Evolutionary conservation across 2,888 invertebrate genomes (phyloP).

Genomic region (Drymonia ruficornis): DNA sequence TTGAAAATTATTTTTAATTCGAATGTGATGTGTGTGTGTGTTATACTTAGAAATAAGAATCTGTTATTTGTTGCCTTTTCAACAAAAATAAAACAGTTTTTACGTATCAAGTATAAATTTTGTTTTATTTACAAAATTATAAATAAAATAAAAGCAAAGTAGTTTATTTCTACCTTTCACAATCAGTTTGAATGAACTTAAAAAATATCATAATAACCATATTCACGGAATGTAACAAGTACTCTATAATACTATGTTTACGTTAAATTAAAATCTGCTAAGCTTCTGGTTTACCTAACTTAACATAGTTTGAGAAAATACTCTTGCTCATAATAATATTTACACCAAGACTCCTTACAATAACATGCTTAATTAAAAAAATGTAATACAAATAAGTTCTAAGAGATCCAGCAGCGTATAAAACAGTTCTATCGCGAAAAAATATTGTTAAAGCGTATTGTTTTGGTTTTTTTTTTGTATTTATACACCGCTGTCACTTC

Average conservation of each 20-base stretch:
- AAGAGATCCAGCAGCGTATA: slow-evolving; percentile 46
- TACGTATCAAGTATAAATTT: slow-evolving; percentile 49
- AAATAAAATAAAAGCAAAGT: slow-evolving; percentile 43
- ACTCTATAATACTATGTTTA: slow-evolving; percentile 54
- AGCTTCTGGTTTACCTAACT: slow-evolving; percentile 48
- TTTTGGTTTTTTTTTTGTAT: slow-evolving; percentile 30
- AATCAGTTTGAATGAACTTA: slow-evolving; percentile 28
- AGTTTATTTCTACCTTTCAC: slow-evolving; percentile 30
- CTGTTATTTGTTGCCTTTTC: slow-evolving; percentile 59
- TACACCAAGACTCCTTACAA: slow-evolving; percentile 52
- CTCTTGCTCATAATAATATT: slow-evolving; percentile 56
- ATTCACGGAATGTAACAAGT: slow-evolving; percentile 70
- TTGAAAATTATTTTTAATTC: slow-evolving; percentile 47
- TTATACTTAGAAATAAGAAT: slow-evolving; percentile 53
- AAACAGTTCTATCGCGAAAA: slow-evolving; percentile 18
- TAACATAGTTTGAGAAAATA: slow-evolving; percentile 53
- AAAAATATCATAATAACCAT: slow-evolving; percentile 39
- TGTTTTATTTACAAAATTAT: slow-evolving; percentile 38
- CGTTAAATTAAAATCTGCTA: slow-evolving; percentile 48
- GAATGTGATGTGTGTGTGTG: slow-evolving; percentile 50
- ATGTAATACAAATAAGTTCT: slow-evolving; percentile 49
- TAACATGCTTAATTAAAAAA: slow-evolving; percentile 45
- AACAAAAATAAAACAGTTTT: slow-evolving; percentile 63
- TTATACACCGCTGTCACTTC: slow-evolving; percentile 42
- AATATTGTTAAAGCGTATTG: slow-evolving; percentile 11